Evolutionary conservation across 2,888 invertebrate genomes (phyloP), one percentile per base, ranked within the genome.

Genomic region (Eledona agricola): DNA sequence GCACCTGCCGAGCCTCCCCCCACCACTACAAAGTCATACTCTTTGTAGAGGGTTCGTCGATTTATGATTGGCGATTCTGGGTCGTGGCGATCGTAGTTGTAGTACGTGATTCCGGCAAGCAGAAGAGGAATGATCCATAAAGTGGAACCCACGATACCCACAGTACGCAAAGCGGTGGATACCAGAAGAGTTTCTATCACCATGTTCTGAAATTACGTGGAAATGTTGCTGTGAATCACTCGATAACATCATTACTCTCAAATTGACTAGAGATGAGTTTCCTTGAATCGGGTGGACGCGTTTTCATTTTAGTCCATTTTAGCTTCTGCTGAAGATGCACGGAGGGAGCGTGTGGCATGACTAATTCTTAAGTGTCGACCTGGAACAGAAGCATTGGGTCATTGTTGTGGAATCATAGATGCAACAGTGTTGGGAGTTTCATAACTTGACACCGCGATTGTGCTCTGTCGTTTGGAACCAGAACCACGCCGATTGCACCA

Each of bases 1-100:
- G 93, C 92, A 0, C 94, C 94, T 0, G 94, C 94, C 0, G 93
- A 92, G 1, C 95, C 95, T 1, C 89, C 92, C 1, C 93, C 93
- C 2, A 93, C 81, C 1, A 93, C 82, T 13, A 93, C 80, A 68
- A 93, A 93, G 71, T 93, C 93, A 71, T 93, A 93, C 68, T 90
- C 90, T 29, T 60, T 64, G 40, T 67, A 63, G 3, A 88, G 77
- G 13, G 83, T 84, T 52, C 85, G 82, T 57, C 83, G 85, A 66
- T 92, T 86, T 54, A 86, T 78, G 0, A 90, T 85, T 34, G 82
- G 83, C 1, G 89, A 85, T 74, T 93, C 93, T 0, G 93, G 93
- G 69, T 93, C 93, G 12, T 87, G 80, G 16, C 83, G 83, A 71
- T 88, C 89, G 72, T 93, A 93, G 61, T 88, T 87, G 69, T 89